A percentile compares a stretch with the other conserved stretches of the same genome.
Evolutionary conservation across 2,113 vertebrate genomes (phyloP).

Genomic region (Phainopepla nitens): DNA sequence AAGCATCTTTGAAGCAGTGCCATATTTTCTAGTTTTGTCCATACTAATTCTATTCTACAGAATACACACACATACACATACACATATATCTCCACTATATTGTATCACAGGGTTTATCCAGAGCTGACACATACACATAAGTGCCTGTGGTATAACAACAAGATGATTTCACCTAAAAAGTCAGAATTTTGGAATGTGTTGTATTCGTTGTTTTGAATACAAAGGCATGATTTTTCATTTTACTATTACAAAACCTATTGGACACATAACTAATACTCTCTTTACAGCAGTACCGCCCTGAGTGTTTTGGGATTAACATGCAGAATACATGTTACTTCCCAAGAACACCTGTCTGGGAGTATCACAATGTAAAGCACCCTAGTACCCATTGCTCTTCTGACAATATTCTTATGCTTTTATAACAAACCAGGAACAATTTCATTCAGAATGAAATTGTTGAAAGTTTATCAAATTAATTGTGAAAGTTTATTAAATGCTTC

Average conservation of each 20-base stretch:
- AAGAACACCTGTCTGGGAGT: not conserved
- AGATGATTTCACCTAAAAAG: not conserved
- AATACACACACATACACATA: fast-evolving
- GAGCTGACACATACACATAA: not conserved
- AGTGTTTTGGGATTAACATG: not conserved
- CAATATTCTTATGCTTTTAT: conserved; percentile 2
- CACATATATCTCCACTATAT: not conserved
- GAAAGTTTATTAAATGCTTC: not conserved
- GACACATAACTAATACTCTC: not conserved
- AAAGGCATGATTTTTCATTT: not conserved
- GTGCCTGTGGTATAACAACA: not conserved
- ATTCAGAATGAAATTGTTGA: not conserved
- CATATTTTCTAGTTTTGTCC: not conserved
- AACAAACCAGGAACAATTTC: not conserved
- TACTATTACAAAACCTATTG: not conserved
- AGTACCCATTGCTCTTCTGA: not conserved
- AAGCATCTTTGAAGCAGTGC: not conserved
- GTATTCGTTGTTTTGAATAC: not conserved
- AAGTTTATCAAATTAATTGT: no score
- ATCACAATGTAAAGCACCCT: not conserved
- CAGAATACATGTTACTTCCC: not conserved
- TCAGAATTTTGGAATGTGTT: not conserved
- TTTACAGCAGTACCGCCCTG: not conserved
- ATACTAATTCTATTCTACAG: not conserved
- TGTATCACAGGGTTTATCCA: not conserved